phyloP scores from a whole-genome alignment of 2,888 invertebrate species.

The Autographa pulchrina region DNA sequence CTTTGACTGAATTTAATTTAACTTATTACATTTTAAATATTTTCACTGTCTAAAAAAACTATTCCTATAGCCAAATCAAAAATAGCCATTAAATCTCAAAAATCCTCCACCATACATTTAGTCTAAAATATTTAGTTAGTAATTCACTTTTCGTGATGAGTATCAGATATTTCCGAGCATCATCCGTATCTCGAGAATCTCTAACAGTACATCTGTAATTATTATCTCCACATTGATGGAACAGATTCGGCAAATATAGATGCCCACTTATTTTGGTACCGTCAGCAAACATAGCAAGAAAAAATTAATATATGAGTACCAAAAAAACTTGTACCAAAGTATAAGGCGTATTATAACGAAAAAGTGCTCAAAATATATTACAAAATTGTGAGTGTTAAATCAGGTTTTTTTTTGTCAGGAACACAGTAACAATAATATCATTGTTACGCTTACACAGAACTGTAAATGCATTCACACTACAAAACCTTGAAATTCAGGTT shows the following conservation, averaged over 20 bases:
- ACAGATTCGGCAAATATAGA: slow-evolving; percentile 88
- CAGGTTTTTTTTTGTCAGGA: background rate
- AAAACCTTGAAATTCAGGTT: background rate
- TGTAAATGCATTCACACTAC: background rate
- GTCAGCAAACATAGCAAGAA: slow-evolving; percentile 37
- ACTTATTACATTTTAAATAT: too few species aligned
- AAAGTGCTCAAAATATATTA: too few species aligned
- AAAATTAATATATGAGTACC: background rate
- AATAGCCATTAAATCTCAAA: too few species aligned
- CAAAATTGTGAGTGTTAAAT: too few species aligned
- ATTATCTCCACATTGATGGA: slow-evolving; percentile 86
- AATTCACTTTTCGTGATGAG: slow-evolving; percentile 41
- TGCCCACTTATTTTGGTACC: slow-evolving; percentile 72
- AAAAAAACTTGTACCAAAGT: too few species aligned
- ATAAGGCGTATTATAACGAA: too few species aligned
- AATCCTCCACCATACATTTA: background rate
- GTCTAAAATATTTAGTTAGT: slow-evolving; percentile 31
- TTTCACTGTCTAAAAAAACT: too few species aligned
- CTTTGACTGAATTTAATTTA: too few species aligned
- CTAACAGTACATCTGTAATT: slow-evolving; percentile 85
- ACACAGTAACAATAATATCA: background rate
- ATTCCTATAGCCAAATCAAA: too few species aligned
- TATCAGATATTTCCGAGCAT: slow-evolving; percentile 34
- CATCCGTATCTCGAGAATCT: slow-evolving; percentile 76
- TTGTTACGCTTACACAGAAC: background rate